A percentile compares a stretch with the other conserved stretches of the same genome.
phyloP scores from a whole-genome alignment of 2,797 vertebrate genomes.

The Enteromius thamalakanensis region DNA sequence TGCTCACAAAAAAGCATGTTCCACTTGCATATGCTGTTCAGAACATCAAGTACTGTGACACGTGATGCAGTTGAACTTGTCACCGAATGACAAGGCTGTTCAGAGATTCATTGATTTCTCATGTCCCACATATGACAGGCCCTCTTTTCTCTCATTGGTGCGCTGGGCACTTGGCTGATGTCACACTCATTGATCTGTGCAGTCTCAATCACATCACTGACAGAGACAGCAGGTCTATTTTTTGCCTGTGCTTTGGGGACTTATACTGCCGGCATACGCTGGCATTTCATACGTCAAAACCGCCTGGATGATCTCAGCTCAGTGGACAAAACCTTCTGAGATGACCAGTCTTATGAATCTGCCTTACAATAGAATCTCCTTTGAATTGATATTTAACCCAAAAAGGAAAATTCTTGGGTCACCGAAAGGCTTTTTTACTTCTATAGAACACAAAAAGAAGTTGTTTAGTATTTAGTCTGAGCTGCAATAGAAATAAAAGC shows the following conservation, averaged over 20 bases:
- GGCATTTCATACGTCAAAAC: conserved; percentile 38
- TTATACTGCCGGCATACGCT: conserved; percentile 19
- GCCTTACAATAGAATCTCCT: background rate
- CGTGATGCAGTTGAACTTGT: conserved; percentile 32
- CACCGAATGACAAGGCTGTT: conserved; percentile 29
- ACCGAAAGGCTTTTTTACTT: background rate
- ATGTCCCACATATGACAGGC: conserved; percentile 38
- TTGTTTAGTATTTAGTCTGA: background rate
- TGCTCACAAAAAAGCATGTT: background rate
- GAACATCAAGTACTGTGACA: conserved; percentile 6
- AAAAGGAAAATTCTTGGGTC: background rate
- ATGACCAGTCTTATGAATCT: conserved; percentile 11
- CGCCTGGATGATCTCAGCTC: conserved; percentile 29
- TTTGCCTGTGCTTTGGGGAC: conserved; percentile 41
- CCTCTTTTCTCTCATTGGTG: conserved; percentile 37
- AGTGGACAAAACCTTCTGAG: conserved; percentile 14
- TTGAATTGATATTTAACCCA: background rate
- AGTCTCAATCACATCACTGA: conserved; percentile 50
- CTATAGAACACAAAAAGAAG: background rate
- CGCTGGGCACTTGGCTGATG: conserved; percentile 20
- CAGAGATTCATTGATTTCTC: conserved; percentile 40
- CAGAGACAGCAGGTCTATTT: conserved; percentile 49
- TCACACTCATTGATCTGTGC: conserved; percentile 52
- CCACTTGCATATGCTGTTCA: background rate
- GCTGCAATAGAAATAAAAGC: background rate